phyloP scores from a whole-genome alignment of 2,113 vertebrate genomes.

The Sebastes schlegelii region DNA sequence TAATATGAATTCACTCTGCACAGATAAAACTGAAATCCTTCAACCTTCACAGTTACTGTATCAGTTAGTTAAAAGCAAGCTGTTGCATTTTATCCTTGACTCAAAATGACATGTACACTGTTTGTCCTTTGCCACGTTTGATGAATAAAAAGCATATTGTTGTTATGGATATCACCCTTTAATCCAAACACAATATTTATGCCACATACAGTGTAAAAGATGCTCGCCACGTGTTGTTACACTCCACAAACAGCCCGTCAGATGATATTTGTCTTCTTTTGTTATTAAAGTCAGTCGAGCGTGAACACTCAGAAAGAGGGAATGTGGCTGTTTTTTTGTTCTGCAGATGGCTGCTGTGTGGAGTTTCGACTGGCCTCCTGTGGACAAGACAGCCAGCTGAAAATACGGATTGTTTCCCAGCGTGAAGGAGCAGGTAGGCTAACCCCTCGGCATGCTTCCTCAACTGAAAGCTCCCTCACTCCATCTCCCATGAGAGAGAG shows the following conservation, averaged over 20 bases:
- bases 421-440: conserved; percentile 83
- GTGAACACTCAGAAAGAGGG: conserved; percentile 14
- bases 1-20: background rate
- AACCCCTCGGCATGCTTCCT: background rate
- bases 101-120: background rate
- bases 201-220: background rate
- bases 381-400: conserved; percentile 90
- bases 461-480: conserved; percentile 19
- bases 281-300: conserved; percentile 32
- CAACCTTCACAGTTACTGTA: background rate
- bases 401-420: conserved; percentile 88
- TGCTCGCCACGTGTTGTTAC: background rate
- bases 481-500: background rate
- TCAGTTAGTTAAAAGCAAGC: background rate
- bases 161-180: background rate
- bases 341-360: conserved; percentile 77
- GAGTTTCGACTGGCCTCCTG: conserved; percentile 90
- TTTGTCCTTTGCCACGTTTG: background rate
- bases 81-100: background rate
- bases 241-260: conserved; percentile 18
- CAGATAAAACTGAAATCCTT: background rate
- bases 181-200: conserved; percentile 9
- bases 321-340: conserved; percentile 29
- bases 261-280: conserved; percentile 17
- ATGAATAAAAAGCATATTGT: background rate